Percentiles rank a stretch among this genome's conserved stretches.
phyloP scores from a whole-genome alignment of 2,113 vertebrate genomes.

The Labrus mixtus region DNA sequence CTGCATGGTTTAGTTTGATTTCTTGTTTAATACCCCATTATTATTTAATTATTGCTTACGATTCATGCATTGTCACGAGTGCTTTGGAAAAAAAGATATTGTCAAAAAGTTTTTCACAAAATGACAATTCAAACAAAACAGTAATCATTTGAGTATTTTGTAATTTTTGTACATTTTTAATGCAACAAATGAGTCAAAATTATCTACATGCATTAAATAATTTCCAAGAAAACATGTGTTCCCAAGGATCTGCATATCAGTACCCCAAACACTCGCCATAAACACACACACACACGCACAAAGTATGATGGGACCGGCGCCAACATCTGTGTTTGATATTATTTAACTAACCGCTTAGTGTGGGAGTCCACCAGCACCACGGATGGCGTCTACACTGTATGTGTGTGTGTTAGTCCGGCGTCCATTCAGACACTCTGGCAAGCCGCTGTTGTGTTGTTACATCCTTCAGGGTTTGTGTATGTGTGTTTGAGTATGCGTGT shows the following conservation, averaged over 20 bases:
- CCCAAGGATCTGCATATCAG: constrained; percentile 56
- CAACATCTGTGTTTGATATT: constrained; percentile 85
- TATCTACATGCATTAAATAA: constrained; percentile 16
- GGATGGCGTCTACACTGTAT: constrained; percentile 70
- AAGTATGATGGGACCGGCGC: constrained; percentile 67
- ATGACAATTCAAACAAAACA: background rate
- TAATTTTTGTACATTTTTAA: constrained; percentile 2
- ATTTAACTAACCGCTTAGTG: constrained; percentile 81
- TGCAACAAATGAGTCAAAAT: constrained; percentile 32
- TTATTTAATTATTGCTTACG: no score
- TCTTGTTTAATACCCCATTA: no score
- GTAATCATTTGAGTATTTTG: background rate
- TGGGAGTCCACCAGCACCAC: constrained; percentile 78
- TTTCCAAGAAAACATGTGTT: constrained; percentile 48
- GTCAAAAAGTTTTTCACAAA: background rate
- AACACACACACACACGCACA: constrained; percentile 49
- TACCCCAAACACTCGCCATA: constrained; percentile 35
- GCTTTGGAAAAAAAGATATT: no score
- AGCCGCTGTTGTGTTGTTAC: constrained; percentile 62
- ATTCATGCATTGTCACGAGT: no score
- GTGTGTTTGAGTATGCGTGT: constrained; percentile 53
- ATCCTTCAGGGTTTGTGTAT: constrained; percentile 57
- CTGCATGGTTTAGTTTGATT: no score
- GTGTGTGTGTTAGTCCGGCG: constrained; percentile 67
- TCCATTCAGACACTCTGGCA: constrained; percentile 71